Evolutionary conservation across 2,113 vertebrate species (phyloP).

Genomic region (Nibea albiflora): DNA sequence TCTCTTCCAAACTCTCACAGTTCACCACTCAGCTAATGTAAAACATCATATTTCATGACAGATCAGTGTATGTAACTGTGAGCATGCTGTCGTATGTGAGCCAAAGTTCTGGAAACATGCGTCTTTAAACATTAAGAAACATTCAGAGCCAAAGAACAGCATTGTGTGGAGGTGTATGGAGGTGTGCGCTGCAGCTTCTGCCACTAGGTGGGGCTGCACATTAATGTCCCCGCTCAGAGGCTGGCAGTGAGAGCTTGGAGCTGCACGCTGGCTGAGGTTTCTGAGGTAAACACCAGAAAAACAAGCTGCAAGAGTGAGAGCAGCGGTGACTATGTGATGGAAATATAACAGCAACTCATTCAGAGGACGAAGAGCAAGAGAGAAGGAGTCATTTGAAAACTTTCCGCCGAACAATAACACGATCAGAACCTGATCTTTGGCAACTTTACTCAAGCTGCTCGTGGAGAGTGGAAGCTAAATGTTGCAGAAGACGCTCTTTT

Average conservation of each 20-base stretch:
- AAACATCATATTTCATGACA: not conserved
- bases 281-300: constrained; percentile 39
- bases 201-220: constrained; percentile 72
- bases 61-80: not conserved
- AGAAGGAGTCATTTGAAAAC: not conserved
- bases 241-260: not conserved
- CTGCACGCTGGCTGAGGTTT: constrained; percentile 24
- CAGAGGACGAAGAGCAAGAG: not conserved
- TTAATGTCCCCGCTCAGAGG: not conserved
- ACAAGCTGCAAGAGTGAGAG: not conserved
- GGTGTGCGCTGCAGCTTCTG: constrained; percentile 17
- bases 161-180: not conserved
- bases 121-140: not conserved
- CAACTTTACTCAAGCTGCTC: not conserved
- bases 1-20: not conserved
- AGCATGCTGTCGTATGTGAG: not conserved
- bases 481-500: not conserved
- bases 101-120: not conserved
- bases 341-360: not conserved
- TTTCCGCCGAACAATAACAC: not conserved
- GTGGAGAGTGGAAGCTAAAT: not conserved
- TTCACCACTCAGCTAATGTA: not conserved
- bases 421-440: not conserved
- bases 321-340: constrained; percentile 6
- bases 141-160: not conserved